Conservation (phyloP, 1,140 invertebrate species). For the Aphidius ervi region DNA sequence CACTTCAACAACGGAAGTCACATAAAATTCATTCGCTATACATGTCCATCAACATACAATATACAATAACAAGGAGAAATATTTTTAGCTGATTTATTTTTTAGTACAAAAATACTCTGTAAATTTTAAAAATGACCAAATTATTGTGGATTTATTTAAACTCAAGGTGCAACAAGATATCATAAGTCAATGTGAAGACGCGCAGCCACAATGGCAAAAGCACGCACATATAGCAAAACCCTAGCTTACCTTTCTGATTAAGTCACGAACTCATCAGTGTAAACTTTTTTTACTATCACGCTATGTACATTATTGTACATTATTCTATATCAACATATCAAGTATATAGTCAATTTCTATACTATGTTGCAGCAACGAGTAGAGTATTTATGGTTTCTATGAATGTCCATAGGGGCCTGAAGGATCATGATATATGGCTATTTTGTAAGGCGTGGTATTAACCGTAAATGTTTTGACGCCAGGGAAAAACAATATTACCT, state of each 20-base stretch:
- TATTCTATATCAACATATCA: no score
- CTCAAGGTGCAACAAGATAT: neutral
- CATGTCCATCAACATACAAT: no score
- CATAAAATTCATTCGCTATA: no score
- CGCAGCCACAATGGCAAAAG: neutral
- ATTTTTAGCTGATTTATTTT: no score
- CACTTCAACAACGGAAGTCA: slow-evolving; percentile 1
- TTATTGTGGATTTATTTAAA: no score
- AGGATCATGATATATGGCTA: slow-evolving; percentile 13
- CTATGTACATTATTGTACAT: neutral
- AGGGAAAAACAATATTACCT: neutral
- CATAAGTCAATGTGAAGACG: slow-evolving; percentile 23
- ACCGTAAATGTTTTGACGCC: slow-evolving; percentile 22
- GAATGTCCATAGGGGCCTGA: neutral
- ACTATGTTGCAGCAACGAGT: neutral
- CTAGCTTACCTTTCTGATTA: slow-evolving; percentile 30
- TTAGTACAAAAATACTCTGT: no score
- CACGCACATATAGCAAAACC: slow-evolving; percentile 19
- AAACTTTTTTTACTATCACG: slow-evolving; percentile 1
- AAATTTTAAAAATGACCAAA: no score
- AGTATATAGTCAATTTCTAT: neutral
- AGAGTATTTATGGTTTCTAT: slow-evolving; percentile 14
- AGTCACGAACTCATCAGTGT: slow-evolving; percentile 31
- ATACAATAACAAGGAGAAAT: no score
- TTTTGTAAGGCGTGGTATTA: neutral